Evolutionary conservation across 2,888 invertebrate species (phyloP), one percentile per base, ranked within the genome.

Genomic region (Patella caerulea): DNA sequence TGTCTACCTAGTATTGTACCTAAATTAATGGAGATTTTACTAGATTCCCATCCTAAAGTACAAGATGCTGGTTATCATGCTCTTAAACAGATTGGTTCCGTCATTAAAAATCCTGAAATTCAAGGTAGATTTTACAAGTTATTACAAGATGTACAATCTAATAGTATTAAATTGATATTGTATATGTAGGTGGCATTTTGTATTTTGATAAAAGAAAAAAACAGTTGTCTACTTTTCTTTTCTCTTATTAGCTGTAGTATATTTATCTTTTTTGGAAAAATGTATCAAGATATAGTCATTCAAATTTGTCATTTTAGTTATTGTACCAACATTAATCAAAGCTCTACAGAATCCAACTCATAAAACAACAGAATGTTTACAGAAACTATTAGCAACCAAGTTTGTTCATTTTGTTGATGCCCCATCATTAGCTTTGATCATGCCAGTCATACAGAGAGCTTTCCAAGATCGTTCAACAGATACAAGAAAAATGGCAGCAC

Each of bases 321-420:
- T 93, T 83, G 92, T 93, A 9, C 92, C 92, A 29, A 88, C 88
- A 45, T 93, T 98, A 15, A 93, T 98, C 73, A 95, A 95, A 88
- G 98, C 98, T 0, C 93, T 99, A 0, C 98, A 98, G 92, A 98
- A 99, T 93, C 99, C 99, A 2, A 96, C 98, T 0, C 96, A 96
- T 91, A 97, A 97, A 92, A 99, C 99, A 0, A 96, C 97, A 0
- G 94, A 94, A 0, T 98, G 98, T 89, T 94, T 99, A n/a, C 96
- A 97, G 91, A 97, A 96, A 0, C 93, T 99, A 52, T 84, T 92
- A 55, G 91, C 92, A 80, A 93, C 93, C 34, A 92, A 98, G 92
- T 99, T 99, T 93, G 98, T 99, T 71, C 99, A 99, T 93, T 98
- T 99, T 92, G 98, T 99, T 88, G 99, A 99, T 92, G 98, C 99